These are phyloP conservation scores for Helicolenus hilgendorfi DNA, from an alignment of 2,797 vertebrate genomes.

Conservation along the genomic window DNA sequence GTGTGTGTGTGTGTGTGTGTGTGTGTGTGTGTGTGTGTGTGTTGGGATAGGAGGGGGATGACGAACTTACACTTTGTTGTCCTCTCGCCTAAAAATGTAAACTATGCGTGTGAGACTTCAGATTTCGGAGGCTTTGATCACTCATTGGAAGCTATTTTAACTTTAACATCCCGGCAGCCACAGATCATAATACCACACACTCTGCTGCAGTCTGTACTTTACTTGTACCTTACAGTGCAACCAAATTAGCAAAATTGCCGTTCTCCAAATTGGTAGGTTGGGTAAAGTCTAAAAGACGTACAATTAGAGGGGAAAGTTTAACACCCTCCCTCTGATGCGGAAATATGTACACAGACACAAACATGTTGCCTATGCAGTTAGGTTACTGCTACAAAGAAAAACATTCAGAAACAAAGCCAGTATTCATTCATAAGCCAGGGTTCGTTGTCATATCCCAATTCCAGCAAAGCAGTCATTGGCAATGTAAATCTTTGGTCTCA, in stretches of 20 bases:
- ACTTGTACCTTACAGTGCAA: constrained; percentile 41
- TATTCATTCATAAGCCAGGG: constrained; percentile 12
- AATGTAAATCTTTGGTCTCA: no score
- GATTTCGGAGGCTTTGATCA: constrained; percentile 1
- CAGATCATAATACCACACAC: constrained; percentile 19
- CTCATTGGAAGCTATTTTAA: constrained; percentile 17
- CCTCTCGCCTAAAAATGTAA: constrained; percentile 27
- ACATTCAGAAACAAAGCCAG: constrained; percentile 7
- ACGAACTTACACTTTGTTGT: not conserved
- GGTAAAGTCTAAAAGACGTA: constrained; percentile 48
- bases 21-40: constrained; percentile 2
- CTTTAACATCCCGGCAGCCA: not conserved
- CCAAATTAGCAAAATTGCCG: constrained; percentile 65
- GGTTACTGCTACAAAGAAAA: not conserved
- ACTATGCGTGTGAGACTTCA: not conserved
- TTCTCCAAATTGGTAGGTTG: constrained; percentile 75
- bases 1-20: not conserved
- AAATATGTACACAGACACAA: constrained; percentile 40
- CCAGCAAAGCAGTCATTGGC: no score
- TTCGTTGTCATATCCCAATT: no score
- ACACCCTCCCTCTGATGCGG: constrained; percentile 28
- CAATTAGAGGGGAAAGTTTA: constrained; percentile 66
- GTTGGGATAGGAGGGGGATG: not conserved
- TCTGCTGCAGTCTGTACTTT: constrained; percentile 54
- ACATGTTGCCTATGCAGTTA: constrained; percentile 28